Base-by-base conservation (phyloP, 2,888 invertebrate species). In the Tiliacea citrago region DNA sequence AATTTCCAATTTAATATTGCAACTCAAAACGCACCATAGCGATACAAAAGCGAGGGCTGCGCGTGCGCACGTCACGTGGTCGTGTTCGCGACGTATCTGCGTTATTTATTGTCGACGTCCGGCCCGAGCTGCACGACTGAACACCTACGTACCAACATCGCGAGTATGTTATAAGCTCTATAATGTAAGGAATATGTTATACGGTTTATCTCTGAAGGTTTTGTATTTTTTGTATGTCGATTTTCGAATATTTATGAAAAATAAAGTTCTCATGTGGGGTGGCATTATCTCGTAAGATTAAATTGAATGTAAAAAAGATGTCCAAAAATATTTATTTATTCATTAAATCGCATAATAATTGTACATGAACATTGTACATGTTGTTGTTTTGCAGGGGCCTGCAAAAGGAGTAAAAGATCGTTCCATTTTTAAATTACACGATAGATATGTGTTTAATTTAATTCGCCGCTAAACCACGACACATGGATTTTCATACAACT, bases 51-150 rank as follows among this genome's bases (percentile, higher is more conserved):
- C 84, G 81, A 82, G 45, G 76, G 72, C 69, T 89, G 92, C 94
- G 91, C 93, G 89, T 89, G 93, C 92, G 92, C 93, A 92, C 90
- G 94, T 95, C 95, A 93, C 92, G 88, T 91, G 94, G 91, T 92
- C 94, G 94, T 95, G 95, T 95, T 88, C 66, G 91, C 92, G 91
- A 94, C 93, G 94, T 96, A 96, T 96, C 95, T 94, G 92, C 91
- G 91, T 96, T 95, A 95, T 96, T 96, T 96, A 95, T 95, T 94
- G 94, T 90, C 92, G 90, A 91, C 93, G 95, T 93, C 93, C 94
- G 92, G 91, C 92, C 75, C 69, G 71, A 73, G 74, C 87, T 80
- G 89, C 93, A 91, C 94, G 94, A 95, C 93, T 91, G 89, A 81
- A 81, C 86, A 85, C 86, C 88, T 88, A 88, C 88, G 82, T 84